Conservation (phyloP, 1,140 invertebrate genomes). For the Nephila pilipes region DNA sequence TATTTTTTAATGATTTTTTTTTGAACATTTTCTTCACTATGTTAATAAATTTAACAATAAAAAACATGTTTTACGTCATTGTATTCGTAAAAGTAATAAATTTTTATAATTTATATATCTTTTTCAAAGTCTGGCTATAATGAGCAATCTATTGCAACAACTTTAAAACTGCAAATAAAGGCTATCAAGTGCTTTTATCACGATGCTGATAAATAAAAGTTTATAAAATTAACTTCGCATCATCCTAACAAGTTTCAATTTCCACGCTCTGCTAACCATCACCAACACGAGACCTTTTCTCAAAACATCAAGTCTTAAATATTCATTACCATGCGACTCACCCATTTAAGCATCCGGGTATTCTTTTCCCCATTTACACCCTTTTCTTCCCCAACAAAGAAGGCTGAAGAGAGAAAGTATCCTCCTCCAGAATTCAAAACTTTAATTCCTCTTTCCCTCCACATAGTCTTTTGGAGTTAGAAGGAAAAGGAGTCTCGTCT, state of each 20-base stretch:
- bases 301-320: slow-evolving; percentile 1
- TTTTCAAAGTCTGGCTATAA: too few species aligned
- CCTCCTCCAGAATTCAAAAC: not conserved
- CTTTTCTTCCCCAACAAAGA: slow-evolving; percentile 21
- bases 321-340: slow-evolving; percentile 39
- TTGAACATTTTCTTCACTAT: too few species aligned
- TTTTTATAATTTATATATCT: too few species aligned
- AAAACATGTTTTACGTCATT: too few species aligned
- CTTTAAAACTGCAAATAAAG: too few species aligned
- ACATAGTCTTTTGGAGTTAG: not conserved
- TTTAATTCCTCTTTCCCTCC: not conserved
- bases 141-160: too few species aligned
- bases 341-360: slow-evolving; percentile 10
- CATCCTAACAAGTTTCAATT: not conserved
- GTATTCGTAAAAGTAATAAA: too few species aligned
- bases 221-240: slow-evolving; percentile 1
- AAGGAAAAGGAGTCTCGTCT: not conserved
- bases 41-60: too few species aligned
- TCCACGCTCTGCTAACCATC: not conserved
- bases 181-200: not conserved
- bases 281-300: not conserved
- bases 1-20: too few species aligned
- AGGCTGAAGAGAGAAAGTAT: not conserved
- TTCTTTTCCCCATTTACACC: not conserved
- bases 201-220: not conserved